Evolutionary conservation across 2,797 vertebrate species (phyloP).

Genomic region (Distichodus sexfasciatus): DNA sequence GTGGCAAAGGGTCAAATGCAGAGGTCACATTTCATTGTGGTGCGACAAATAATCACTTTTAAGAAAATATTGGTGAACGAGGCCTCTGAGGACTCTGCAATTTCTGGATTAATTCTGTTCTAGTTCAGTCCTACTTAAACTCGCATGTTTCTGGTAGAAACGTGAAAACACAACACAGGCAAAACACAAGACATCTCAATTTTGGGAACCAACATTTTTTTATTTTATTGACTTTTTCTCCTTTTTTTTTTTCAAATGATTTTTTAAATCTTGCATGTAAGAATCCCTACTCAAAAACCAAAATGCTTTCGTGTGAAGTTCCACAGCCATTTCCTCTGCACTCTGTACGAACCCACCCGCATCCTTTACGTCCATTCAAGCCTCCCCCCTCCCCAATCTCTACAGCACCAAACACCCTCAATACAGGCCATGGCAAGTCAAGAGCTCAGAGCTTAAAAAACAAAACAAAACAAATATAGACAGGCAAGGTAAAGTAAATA

Average conservation of each 20-base stretch:
- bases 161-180: no score
- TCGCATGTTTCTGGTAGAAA: no score
- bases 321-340: conserved; percentile 38
- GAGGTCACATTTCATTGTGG: no score
- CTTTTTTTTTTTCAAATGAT: conserved; percentile 72
- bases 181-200: background rate
- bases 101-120: no score
- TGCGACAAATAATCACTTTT: no score
- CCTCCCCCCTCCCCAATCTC: background rate
- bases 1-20: no score
- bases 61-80: no score
- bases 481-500: conserved; percentile 43
- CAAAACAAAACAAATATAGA: conserved; percentile 10
- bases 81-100: no score
- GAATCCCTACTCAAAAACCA: conserved; percentile 50
- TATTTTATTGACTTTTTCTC: conserved; percentile 77
- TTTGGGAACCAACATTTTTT: conserved; percentile 61
- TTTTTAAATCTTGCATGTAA: conserved; percentile 68
- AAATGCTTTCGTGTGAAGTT: conserved; percentile 47
- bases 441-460: no score
- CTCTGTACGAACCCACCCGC: conserved; percentile 22
- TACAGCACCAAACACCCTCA: conserved; percentile 21
- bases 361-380: background rate
- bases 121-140: no score
- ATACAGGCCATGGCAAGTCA: conserved; percentile 62